Base-by-base conservation (phyloP, 2,888 invertebrate genomes). In the Phasia obesa region DNA sequence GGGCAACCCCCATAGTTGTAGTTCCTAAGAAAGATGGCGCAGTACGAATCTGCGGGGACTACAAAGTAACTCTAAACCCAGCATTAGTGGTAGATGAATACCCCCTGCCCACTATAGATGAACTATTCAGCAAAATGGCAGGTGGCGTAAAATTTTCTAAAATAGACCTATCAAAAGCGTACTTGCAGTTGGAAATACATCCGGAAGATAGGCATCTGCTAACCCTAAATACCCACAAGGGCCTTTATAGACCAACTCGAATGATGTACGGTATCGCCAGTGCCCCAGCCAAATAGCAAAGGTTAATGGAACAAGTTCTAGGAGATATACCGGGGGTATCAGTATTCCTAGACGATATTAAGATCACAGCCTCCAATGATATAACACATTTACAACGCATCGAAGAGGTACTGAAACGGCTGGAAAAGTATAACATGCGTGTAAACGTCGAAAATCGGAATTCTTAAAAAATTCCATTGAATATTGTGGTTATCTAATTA, bases 1-100 rank as follows among this genome's bases (percentile, higher is more conserved):
- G 53, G 53, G 53, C 53, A n/a, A 53, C 53, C 7, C 27, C 53
- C n/a, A 21, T 53, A 13, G 31, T 55, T 3, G 55, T 55, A 17
- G 55, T 55, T 3, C 38, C 38, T 4, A 31, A 55, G 53, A 9
- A 55, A n/a, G 15, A 38, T 38, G 13, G 38, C 13, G 38, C 38
- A 55, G 55, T 31, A 31, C 31, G 11, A 19, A 55, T 55, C 4
- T 31, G 55, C n/a, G 27, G 31, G 2, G 55, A 31, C 11, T 31
- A 19, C 31, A 55, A 27, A 55, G 5, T 55, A 9, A 31, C 55
- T 4, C 4, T 31, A 3, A 55, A 31, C 17, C 17, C 27, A 0
- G 31, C 17, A 31, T 31, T 55, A 11, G 11, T 19, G 4, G 31
- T 53, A n/a, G 27, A 53, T 17, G 27, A 53, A 17, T 7, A 53